Evolutionary conservation across 2,797 vertebrate species (phyloP), one percentile per base, ranked within the genome.

Genomic region (Capromys pilorides): DNA sequence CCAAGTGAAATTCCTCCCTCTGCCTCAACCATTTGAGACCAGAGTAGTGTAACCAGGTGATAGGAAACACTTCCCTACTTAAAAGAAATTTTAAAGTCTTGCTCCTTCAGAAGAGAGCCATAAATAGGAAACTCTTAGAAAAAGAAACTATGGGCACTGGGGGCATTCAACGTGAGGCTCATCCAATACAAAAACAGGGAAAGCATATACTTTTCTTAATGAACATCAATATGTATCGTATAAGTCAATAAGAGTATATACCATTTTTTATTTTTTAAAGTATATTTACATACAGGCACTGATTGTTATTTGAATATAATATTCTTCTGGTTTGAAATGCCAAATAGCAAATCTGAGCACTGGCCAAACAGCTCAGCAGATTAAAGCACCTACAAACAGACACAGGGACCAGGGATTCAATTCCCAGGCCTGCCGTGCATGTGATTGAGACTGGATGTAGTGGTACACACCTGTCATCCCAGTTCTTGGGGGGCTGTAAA

Each of bases 321-420:
- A 71, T 18, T 93, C 91, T 86, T n/a, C 36, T 69, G 41, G 45
- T 79, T 90, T 91, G 6, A 54, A 71, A 78, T 19, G 51, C n/a
- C 92, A 26, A 28, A 81, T 94, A 93, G 87, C 33, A 93, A 67
- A 84, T 94, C 45, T 45, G 45, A 45, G 45, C 45, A 45, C 45
- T 45, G 45, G 45, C 45, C 45, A 45, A 45, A 45, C 45, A 45
- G 45, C 45, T 45, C 45, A 45, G 45, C 8, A 8, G 45, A 45
- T 45, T 45, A 45, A 45, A 45, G 45, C 45, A 45, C 45, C 45
- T 45, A 8, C 45, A 45, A 45, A 8, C 45, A 45, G 45, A 8
- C 45, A 45, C 45, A 45, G 45, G 45, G 45, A 8, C 45, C 8
- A 8, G 45, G 45, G 45, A 45, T 45, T 45, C 8, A 8, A 45